Base-by-base conservation (phyloP, 2,797 vertebrate genomes). In the Amazona ochrocephala region DNA sequence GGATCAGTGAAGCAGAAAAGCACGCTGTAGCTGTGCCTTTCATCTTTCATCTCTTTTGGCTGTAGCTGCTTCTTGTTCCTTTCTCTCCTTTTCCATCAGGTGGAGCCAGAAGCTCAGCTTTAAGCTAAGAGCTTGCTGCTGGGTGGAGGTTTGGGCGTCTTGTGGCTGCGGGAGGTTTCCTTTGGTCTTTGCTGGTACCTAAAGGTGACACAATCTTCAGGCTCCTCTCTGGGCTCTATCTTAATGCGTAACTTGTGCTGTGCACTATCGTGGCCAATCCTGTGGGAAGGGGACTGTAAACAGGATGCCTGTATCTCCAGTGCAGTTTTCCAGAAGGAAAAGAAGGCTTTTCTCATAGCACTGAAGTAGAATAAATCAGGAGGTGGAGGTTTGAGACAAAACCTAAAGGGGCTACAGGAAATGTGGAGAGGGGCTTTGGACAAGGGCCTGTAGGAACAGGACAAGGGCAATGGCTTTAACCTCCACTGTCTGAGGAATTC, bases 31-130 rank as follows among this genome's bases (percentile, higher is more conserved):
- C 37, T 83, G 41, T 45, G 23, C 16, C 6, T 50, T 21, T 61
- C 17, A 5, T 50, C 6, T 50, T 21, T 61, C 17, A 5, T 50
- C 48, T 42, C 5, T 66, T 64, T 48, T 19, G 7, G 9, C 22
- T 34, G 6, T 7, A 19, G 37, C 27, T 12, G 24, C 21, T 66
- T 32, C 17, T 76, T 41, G 22, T 39, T 85, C 27, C 37, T 6
- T 47, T 30, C 26, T 72, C 11, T 8, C 64, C 17, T 88, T 30
- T 89, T 93, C 78, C 64, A 45, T 11, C 15, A 97, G 97, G 51
- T 96, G 97, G 97, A 95, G 95, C 94, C 90, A 91, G 77, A 85
- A 94, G 70, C 87, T 95, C 13, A 47, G 47, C 42, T 95, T 95
- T 90, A 29, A 80, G 67, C 27, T 39, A 4, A 26, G 44, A 47